These are phyloP conservation scores for Latrodectus elegans DNA, from an alignment of 2,888 invertebrate genomes.

Conservation along the genomic window DNA sequence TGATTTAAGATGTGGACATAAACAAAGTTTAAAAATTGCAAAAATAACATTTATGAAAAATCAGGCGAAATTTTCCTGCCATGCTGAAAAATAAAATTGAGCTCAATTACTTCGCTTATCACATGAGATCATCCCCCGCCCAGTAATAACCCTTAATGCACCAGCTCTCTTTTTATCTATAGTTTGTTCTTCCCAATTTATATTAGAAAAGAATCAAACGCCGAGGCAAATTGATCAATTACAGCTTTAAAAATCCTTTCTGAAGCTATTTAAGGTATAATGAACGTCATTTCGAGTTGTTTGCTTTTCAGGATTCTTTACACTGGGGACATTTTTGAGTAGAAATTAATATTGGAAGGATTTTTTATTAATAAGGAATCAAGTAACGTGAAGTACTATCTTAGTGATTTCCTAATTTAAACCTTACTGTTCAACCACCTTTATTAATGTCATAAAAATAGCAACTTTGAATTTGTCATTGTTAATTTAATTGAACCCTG, in stretches of 20 bases:
- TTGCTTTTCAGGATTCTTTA: not conserved
- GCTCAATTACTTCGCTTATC: not conserved
- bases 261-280: not conserved
- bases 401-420: too few species aligned
- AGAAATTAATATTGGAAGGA: too few species aligned
- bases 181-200: not conserved
- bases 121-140: not conserved
- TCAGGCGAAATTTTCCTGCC: not conserved
- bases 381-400: too few species aligned
- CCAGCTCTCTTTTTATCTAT: not conserved
- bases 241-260: not conserved
- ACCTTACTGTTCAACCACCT: too few species aligned
- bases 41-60: not conserved
- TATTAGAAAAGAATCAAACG: not conserved
- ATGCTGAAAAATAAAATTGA: not conserved
- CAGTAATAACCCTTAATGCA: not conserved
- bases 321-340: too few species aligned
- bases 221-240: conserved; percentile 7
- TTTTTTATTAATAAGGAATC: too few species aligned
- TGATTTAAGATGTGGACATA: not conserved
- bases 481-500: too few species aligned
- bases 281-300: conserved; percentile 1
- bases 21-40: not conserved
- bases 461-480: too few species aligned
- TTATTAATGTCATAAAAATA: too few species aligned